phyloP scores from a whole-genome alignment of 2,888 invertebrate species.

The Spatulosminthurus flaviceps region DNA sequence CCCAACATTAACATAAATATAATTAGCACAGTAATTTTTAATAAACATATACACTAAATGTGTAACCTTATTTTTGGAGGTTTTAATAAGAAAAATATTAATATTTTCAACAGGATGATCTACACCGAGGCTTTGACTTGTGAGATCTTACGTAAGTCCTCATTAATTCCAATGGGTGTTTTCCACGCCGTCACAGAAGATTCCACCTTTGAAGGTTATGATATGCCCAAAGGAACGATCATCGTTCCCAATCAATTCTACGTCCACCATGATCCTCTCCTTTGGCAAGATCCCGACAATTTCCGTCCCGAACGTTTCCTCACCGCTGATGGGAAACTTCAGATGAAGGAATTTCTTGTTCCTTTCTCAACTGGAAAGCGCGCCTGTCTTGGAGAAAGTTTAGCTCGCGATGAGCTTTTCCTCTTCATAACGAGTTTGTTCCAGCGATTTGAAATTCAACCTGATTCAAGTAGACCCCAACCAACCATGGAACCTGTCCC shows the following conservation, averaged over 20 bases:
- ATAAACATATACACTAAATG: no score
- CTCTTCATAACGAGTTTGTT: constrained; percentile 7
- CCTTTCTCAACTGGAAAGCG: constrained; percentile 31
- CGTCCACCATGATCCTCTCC: constrained; percentile 45
- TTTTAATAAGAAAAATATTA: no score
- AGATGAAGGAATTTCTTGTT: constrained; percentile 14
- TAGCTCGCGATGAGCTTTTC: constrained; percentile 15
- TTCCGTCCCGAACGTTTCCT: constrained; percentile 57
- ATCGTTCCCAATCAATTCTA: constrained; percentile 2
- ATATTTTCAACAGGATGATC: no score
- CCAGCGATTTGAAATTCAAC: background rate
- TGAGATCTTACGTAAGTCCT: constrained; percentile 30
- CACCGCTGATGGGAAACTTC: constrained; percentile 37
- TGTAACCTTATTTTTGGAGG: no score
- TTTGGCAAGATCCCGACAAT: constrained; percentile 53
- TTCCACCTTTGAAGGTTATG: background rate
- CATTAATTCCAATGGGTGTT: constrained; percentile 1
- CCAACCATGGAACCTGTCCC: background rate
- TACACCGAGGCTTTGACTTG: constrained; percentile 8
- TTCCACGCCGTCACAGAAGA: constrained; percentile 21
- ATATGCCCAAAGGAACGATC: constrained; percentile 4
- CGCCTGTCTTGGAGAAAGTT: constrained; percentile 11
- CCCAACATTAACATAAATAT: no score
- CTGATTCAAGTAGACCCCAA: constrained; percentile 10
- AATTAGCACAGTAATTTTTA: no score